Evolutionary conservation across 2,113 vertebrate genomes (phyloP).

Genomic region (Aldabrachelys gigantea): DNA sequence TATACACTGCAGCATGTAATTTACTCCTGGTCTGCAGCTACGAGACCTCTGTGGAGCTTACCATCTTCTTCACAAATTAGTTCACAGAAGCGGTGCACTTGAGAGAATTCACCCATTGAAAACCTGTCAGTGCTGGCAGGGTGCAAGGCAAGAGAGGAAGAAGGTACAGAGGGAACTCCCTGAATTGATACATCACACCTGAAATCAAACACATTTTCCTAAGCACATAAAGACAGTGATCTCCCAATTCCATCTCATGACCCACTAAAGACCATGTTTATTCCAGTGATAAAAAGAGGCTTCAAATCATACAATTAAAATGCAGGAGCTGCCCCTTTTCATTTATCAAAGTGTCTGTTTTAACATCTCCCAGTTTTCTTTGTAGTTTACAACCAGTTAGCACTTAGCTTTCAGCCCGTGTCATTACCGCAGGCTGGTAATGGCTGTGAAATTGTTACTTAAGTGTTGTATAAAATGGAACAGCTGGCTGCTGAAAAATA

Average conservation of each 20-base stretch:
- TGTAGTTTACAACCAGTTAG: constrained; percentile 37
- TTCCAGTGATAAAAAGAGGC: neutral
- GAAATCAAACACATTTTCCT: constrained; percentile 46
- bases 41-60: neutral
- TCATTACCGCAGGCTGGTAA: constrained; percentile 44
- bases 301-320: constrained; percentile 34
- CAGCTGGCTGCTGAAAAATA: constrained; percentile 55
- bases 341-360: constrained; percentile 37
- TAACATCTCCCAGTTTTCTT: constrained; percentile 24
- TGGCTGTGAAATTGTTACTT: constrained; percentile 63
- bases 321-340: neutral
- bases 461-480: constrained; percentile 38
- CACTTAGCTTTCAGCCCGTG: constrained; percentile 41
- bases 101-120: neutral
- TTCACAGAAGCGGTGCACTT: neutral
- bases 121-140: neutral
- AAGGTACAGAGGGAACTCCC: neutral
- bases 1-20: neutral
- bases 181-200: constrained; percentile 23
- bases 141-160: neutral
- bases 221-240: constrained; percentile 26
- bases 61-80: constrained; percentile 16
- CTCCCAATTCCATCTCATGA: constrained; percentile 25
- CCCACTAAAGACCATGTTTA: neutral
- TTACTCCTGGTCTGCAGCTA: neutral